Base-by-base conservation (phyloP, 2,888 invertebrate genomes). In the Acanthosepion esculentum region DNA sequence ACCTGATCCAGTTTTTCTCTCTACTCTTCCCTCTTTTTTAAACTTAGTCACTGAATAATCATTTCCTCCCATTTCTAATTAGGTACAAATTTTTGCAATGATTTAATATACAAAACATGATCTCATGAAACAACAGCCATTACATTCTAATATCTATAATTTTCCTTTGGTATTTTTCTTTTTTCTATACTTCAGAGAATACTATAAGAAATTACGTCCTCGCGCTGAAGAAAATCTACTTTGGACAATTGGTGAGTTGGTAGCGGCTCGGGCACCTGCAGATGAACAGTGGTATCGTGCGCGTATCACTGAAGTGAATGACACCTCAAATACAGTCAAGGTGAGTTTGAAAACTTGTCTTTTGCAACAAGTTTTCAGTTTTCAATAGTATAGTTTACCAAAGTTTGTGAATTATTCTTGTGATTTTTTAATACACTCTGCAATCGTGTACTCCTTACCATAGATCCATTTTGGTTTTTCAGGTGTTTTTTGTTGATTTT, bases 401-500 rank as follows among this genome's bases (percentile, higher is more conserved):
- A 41, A 41, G 4, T 91, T 91, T 91, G 4, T n/a, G 4, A 29
- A 23, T 23, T 91, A 12, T 91, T 91, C 91, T 91, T 1, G 8
- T 26, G 7, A 29, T 33, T 41, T 48, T 48, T 92, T 4, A 92
- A 92, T n/a, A 8, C 7, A 48, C 1, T 91, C 4, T 48, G 7
- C 18, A 48, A 3, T 26, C 29, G 0, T 48, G 48, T 3, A 92
- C 29, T 48, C 18, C 10, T 29, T 92, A 41, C 15, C 4, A 48
- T 7, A 41, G 1, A 8, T 6, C 48, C 18, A 20, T 93, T n/a
- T 41, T 6, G 29, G 41, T 94, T 93, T 94, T 95, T 0, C 96
- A 97, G 97, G 98, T 99, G 55, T 98, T 98, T 97, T 99, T 98
- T 97, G 98, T 99, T 94, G 99, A 99, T 98, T 99, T 99, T 97